Evolutionary conservation across 2,113 vertebrate genomes (phyloP), one percentile per base, ranked within the genome.

Genomic region (Aphelocoma coerulescens): DNA sequence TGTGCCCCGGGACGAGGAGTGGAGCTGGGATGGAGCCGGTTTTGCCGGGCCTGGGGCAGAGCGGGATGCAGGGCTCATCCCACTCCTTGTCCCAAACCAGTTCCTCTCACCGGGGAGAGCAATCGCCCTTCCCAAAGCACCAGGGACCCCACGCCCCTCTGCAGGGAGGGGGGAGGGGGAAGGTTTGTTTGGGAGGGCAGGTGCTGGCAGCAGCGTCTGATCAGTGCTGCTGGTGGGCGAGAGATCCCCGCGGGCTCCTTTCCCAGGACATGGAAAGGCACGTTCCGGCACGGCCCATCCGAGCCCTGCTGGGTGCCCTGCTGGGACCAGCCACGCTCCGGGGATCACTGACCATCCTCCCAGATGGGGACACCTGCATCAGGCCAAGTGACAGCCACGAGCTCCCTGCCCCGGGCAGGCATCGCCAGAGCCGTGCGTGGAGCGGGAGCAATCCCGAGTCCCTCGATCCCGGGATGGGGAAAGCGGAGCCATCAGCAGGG

Each of bases 211-310:
- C n/a, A 17, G 5, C 3, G 16, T 23, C 15, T 41, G 48, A 20
- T 5, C n/a, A 12, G 14, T 19, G 84, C 76, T 57, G 58, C 49
- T 35, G 33, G 37, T 18, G 73, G 49, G 33, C 0, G 24, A 88
- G 67, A 10, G 5, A 11, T 55, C 20, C 52, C 65, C 12, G 23
- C 1, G 2, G 39, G 33, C 72, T 83, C 58, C 76, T 9, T 46
- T 59, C 24, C 66, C 58, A 72, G 58, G 7, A 27, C 69, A 61
- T 0, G 20, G 66, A 55, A 87, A 44, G 75, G 28, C 13, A 33
- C 0, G 0, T 30, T 23, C 39, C 6, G 18, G 16, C 76, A 76
- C 0, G 2, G 32, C 23, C 27, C 72, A 35, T 4, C 37, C 0
- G 0, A 49, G n/a, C 58, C 41, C 48, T 23, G 75, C 19, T 12